Evolutionary conservation across 2,113 vertebrate genomes (phyloP).

Genomic region (Tragelaphus imberbis): DNA sequence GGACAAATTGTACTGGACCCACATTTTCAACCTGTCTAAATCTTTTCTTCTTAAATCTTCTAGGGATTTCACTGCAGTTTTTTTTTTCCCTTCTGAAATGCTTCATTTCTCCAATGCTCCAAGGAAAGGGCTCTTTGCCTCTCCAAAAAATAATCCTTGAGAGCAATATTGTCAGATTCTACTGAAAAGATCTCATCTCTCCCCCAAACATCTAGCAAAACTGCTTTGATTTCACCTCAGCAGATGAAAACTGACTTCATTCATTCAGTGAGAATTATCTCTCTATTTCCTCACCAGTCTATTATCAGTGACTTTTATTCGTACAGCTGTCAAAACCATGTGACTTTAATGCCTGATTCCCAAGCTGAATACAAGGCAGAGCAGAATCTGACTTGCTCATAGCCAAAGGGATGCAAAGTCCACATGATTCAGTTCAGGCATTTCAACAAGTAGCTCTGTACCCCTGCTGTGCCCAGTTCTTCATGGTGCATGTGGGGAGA

Average conservation of each 20-base stretch:
- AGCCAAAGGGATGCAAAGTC: not conserved
- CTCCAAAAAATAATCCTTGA: not conserved
- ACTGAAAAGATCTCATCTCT: not conserved
- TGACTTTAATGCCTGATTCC: not conserved
- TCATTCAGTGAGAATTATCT: not conserved
- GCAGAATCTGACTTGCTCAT: slow-evolving; percentile 20
- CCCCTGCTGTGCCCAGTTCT: not conserved
- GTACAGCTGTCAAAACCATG: not conserved
- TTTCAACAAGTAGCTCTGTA: not conserved
- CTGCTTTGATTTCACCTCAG: not conserved
- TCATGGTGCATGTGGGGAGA: not conserved
- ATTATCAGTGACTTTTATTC: not conserved
- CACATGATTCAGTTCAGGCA: not conserved
- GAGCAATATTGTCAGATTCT: not conserved
- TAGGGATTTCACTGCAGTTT: not conserved
- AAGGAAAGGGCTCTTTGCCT: not conserved
- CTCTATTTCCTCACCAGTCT: not conserved
- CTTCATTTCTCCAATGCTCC: not conserved
- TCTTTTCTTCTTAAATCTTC: not conserved
- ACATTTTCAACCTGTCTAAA: not conserved
- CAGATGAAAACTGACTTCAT: not conserved
- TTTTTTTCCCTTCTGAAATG: not conserved
- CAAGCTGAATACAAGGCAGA: not conserved
- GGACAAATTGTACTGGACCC: not conserved
- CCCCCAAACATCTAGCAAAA: not conserved